These are phyloP conservation scores for Siniperca knerii DNA, from an alignment of 2,113 vertebrate genomes.

Conservation along the genomic window DNA sequence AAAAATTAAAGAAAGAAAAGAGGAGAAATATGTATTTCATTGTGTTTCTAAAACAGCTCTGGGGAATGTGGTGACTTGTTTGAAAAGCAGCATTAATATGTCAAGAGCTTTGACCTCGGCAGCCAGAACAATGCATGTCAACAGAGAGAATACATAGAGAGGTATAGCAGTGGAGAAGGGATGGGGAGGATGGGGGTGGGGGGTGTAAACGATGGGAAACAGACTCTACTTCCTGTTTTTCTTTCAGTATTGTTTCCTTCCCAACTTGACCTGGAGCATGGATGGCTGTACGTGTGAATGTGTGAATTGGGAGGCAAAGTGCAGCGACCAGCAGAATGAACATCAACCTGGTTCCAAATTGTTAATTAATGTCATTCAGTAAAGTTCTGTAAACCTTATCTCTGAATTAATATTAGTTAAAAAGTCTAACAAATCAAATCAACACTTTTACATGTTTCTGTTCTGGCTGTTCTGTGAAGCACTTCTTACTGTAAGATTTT, in stretches of 20 bases:
- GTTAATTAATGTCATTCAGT: not conserved
- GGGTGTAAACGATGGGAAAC: conserved; percentile 76
- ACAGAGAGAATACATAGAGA: conserved; percentile 54
- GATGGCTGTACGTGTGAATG: conserved; percentile 42
- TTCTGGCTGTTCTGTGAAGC: not conserved
- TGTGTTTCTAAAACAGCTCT: conserved; percentile 71
- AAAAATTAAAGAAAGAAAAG: conserved; percentile 34
- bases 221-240: conserved; percentile 82
- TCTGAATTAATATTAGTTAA: not conserved
- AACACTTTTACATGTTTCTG: not conserved
- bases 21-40: conserved; percentile 73
- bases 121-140: conserved; percentile 75
- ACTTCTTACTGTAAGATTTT: not conserved
- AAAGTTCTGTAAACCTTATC: not conserved
- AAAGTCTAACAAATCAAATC: not conserved
- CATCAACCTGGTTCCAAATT: not conserved
- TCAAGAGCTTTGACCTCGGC: conserved; percentile 80
- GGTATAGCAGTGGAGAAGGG: conserved; percentile 36
- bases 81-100: conserved; percentile 77
- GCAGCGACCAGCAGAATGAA: not conserved
- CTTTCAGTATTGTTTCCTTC: conserved; percentile 84
- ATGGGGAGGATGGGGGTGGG: conserved; percentile 24
- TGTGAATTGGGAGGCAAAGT: not conserved
- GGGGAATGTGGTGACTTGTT: conserved; percentile 48
- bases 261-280: conserved; percentile 44